Conservation (phyloP, 1,140 invertebrate species). For the Rhopalosiphum padi region DNA sequence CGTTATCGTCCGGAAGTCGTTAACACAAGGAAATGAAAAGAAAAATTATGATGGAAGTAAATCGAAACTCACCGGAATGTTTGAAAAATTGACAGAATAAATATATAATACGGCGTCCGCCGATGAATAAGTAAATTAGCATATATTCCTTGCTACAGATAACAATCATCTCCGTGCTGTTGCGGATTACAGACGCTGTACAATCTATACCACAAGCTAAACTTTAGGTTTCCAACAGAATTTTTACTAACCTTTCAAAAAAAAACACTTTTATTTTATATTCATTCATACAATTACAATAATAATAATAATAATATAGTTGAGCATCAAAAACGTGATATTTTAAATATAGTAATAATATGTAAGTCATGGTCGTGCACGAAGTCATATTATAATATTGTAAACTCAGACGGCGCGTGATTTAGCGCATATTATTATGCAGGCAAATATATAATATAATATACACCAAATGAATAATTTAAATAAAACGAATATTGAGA, state of each 20-base stretch:
- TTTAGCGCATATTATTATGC: background rate
- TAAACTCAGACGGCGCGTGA: background rate
- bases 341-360: background rate
- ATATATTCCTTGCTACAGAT: background rate
- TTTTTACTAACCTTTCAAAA: background rate
- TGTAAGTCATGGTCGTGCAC: background rate
- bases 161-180: background rate
- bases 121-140: constrained; percentile 22
- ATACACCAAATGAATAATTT: background rate
- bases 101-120: background rate
- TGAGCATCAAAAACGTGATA: background rate
- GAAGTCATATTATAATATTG: background rate
- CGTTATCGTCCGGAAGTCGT: constrained; percentile 18
- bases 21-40: constrained; percentile 6
- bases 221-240: background rate
- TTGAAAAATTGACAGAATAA: background rate
- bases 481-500: background rate
- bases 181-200: no score
- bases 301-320: background rate
- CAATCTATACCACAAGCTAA: background rate
- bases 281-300: background rate
- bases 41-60: constrained; percentile 10
- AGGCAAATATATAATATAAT: no score
- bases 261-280: background rate
- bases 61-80: constrained; percentile 16